Conservation (phyloP, 2,113 vertebrate species). For the Calyptommatus sinebrachiatus region DNA sequence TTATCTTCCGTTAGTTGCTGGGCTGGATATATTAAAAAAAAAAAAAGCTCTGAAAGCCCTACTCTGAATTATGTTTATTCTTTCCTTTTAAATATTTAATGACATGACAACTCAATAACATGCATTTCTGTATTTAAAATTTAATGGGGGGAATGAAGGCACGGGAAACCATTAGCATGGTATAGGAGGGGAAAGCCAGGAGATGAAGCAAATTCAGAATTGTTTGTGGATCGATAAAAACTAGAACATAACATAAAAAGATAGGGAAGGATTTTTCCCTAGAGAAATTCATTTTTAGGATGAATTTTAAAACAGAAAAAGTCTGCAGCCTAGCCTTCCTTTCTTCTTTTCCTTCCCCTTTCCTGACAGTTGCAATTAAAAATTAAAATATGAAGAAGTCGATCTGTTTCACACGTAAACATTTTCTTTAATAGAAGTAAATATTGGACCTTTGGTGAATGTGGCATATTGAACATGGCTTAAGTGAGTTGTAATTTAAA, state of each 20-base stretch:
- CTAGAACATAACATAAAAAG: neutral
- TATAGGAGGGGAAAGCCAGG: neutral
- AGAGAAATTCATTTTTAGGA: neutral
- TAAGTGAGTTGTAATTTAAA: neutral
- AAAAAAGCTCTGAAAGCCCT: neutral
- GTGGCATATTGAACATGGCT: neutral
- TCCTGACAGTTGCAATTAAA: no score
- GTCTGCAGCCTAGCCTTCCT: neutral
- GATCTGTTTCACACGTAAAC: neutral
- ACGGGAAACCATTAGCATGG: neutral
- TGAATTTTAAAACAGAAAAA: neutral
- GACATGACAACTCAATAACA: neutral
- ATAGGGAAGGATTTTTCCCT: neutral
- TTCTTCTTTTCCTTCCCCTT: no score
- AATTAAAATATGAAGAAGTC: neutral
- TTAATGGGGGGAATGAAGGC: neutral
- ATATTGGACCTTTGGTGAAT: neutral
- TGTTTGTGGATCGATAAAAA: neutral
- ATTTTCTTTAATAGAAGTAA: neutral
- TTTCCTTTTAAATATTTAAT: neutral
- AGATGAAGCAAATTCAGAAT: neutral
- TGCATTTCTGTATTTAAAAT: neutral
- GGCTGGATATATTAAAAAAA: no score
- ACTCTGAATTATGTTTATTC: neutral
- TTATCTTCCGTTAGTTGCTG: no score